Conservation (phyloP, 2,888 invertebrate genomes). For the Sicus ferrugineus region DNA sequence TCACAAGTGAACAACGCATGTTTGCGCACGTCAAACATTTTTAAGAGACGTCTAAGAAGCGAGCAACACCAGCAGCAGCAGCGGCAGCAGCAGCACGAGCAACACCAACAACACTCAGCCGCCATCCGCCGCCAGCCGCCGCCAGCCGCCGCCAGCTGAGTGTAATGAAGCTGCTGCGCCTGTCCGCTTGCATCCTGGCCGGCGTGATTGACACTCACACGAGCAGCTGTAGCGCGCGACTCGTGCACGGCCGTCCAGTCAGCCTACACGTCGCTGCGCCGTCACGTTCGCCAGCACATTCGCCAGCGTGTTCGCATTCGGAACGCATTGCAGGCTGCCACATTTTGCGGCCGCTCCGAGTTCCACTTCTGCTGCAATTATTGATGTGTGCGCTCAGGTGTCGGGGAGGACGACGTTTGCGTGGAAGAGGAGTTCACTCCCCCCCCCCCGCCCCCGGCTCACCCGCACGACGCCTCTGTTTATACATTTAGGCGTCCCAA, state of each 20-base stretch:
- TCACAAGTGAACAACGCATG: slow-evolving; percentile 51
- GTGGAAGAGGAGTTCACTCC: not conserved
- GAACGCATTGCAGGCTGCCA: not conserved
- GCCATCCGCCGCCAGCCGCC: not conserved
- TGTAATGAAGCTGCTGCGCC: not conserved
- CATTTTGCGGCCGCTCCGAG: not conserved
- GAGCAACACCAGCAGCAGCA: not conserved
- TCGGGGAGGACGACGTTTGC: slow-evolving; percentile 8
- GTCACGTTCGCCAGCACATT: not conserved
- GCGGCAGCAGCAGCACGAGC: not conserved
- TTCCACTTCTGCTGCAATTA: slow-evolving; percentile 20
- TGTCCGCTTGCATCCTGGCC: slow-evolving; percentile 19
- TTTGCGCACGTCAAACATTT: slow-evolving; percentile 46
- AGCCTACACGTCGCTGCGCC: not conserved
- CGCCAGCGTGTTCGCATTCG: slow-evolving; percentile 4
- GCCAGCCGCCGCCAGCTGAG: not conserved
- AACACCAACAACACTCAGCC: not conserved
- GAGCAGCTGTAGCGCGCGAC: not conserved
- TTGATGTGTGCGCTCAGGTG: slow-evolving; percentile 27
- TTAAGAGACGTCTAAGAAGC: slow-evolving; percentile 5
- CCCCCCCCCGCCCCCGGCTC: not conserved
- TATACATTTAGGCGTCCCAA: too few relatives aligned
- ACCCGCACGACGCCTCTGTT: too few relatives aligned
- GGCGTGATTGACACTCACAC: slow-evolving; percentile 27
- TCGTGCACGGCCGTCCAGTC: not conserved